phyloP scores from a whole-genome alignment of 2,113 vertebrate species.

The Circaetus cinerascens region DNA sequence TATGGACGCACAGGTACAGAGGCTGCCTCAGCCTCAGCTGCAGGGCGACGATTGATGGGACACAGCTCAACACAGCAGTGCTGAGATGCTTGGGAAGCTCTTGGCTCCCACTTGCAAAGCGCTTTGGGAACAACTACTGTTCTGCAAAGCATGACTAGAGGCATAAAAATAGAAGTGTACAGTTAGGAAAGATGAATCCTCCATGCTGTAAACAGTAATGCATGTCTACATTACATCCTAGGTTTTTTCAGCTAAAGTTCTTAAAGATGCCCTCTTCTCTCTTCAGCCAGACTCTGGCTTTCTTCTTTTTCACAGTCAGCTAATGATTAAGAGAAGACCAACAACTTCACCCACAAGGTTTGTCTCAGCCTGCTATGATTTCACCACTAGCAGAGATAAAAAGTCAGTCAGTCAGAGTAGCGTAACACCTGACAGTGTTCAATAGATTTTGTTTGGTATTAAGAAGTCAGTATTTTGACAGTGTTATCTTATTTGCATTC shows the following conservation, averaged over 20 bases:
- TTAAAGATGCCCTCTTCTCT: neutral
- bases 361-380: neutral
- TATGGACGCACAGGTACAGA: neutral
- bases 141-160: neutral
- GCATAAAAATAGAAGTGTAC: neutral
- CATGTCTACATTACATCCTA: neutral
- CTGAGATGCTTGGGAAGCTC: neutral
- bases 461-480: neutral
- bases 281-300: neutral
- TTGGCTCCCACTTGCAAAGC: neutral
- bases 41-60: neutral
- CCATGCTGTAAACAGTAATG: accelerated
- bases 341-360: neutral
- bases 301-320: neutral
- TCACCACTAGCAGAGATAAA: neutral
- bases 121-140: neutral
- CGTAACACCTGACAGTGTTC: neutral
- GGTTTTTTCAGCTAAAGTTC: neutral
- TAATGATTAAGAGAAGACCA: neutral
- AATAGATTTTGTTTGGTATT: neutral
- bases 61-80: neutral
- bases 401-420: neutral
- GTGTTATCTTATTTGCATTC: neutral
- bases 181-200: neutral
- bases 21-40: neutral